Evolutionary conservation across 2,888 invertebrate species (phyloP).

Genomic region (Aquatica leii): DNA sequence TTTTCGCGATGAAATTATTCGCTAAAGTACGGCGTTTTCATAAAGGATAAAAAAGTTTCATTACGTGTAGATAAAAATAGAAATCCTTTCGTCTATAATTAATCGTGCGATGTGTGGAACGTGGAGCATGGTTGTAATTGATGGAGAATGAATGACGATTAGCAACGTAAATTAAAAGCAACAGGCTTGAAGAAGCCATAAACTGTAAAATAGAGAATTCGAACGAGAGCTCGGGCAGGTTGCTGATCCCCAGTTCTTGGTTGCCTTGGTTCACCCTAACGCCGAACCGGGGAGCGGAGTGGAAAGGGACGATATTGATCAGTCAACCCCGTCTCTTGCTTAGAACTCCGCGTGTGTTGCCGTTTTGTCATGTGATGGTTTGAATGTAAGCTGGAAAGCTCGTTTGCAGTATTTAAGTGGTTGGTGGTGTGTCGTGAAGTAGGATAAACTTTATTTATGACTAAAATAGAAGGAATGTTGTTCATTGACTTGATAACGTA

Average conservation of each 20-base stretch:
- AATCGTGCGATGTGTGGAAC: too few relatives aligned
- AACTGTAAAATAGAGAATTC: constrained; percentile 27
- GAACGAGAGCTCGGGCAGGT: constrained; percentile 30
- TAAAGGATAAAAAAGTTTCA: too few relatives aligned
- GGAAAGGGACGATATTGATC: constrained; percentile 41
- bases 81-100: too few relatives aligned
- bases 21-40: too few relatives aligned
- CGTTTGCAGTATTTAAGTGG: constrained; percentile 35
- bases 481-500: constrained; percentile 10
- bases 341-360: constrained; percentile 39
- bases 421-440: constrained; percentile 22
- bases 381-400: constrained; percentile 36
- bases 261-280: constrained; percentile 42
- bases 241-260: constrained; percentile 30
- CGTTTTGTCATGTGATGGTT: constrained; percentile 38
- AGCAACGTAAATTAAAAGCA: constrained; percentile 12
- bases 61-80: too few relatives aligned
- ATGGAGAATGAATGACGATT: not conserved
- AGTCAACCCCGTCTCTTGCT: constrained; percentile 41
- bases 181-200: constrained; percentile 28
- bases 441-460: constrained; percentile 14
- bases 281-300: constrained; percentile 29
- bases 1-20: too few relatives aligned
- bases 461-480: constrained; percentile 13
- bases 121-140: too few relatives aligned